Percentiles rank a stretch among this genome's conserved stretches.
Conservation (phyloP, 2,113 vertebrate species). For the Sphyrna mokarran region DNA sequence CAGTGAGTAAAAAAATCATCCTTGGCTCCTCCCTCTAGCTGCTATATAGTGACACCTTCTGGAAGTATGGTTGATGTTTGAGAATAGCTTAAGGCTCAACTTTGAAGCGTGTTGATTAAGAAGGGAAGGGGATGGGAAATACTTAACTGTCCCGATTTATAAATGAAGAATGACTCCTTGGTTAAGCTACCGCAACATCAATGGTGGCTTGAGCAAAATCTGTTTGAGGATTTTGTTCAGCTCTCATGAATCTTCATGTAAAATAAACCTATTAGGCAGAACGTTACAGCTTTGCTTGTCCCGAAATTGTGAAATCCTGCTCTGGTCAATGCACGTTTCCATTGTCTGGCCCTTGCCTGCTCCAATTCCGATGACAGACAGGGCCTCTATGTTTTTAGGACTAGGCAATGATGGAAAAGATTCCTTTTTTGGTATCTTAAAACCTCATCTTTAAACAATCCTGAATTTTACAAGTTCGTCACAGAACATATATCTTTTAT, state of each 20-base stretch:
- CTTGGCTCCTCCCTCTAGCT: not conserved
- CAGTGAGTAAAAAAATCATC: not conserved
- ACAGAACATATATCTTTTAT: not conserved
- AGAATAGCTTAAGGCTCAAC: not conserved
- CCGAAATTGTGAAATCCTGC: too few relatives aligned
- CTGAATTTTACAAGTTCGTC: not conserved
- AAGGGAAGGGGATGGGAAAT: not conserved
- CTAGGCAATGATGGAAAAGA: not conserved
- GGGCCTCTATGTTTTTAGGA: not conserved
- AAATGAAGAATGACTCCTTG: not conserved
- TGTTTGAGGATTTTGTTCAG: too few relatives aligned
- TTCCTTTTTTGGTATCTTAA: not conserved
- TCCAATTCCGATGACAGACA: too few relatives aligned
- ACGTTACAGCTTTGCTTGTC: too few relatives aligned
- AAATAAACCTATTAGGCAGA: not conserved
- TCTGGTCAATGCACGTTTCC: too few relatives aligned
- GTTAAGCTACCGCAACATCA: not conserved
- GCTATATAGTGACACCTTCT: not conserved
- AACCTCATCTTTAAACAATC: not conserved
- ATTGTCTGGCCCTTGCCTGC: too few relatives aligned
- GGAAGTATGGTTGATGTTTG: not conserved
- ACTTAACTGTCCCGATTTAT: not conserved
- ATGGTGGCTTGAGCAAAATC: not conserved
- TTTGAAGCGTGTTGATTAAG: not conserved
- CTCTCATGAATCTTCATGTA: not conserved